phyloP scores from a whole-genome alignment of 2,888 invertebrate species.

The Biston stratarius region DNA sequence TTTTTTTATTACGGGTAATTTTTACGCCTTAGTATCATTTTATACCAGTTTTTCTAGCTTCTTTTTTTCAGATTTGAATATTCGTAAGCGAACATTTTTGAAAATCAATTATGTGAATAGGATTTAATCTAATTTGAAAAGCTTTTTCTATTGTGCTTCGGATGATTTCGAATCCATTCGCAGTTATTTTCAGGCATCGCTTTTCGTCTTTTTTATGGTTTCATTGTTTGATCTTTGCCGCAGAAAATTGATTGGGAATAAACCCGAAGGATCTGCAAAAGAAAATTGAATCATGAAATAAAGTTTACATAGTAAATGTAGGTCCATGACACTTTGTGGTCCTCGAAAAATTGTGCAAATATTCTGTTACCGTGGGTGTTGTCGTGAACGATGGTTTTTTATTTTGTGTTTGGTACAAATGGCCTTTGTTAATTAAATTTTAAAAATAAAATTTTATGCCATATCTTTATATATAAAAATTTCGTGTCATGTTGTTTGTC shows the following conservation, averaged over 20 bases:
- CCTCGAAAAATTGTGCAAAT: conserved; percentile 38
- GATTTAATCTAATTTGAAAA: conserved; percentile 29
- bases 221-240: conserved; percentile 31
- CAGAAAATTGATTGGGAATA: conserved; percentile 34
- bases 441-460: too few relatives aligned
- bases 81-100: conserved; percentile 9
- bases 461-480: too few relatives aligned
- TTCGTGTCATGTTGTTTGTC: too few relatives aligned
- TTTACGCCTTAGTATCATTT: background rate
- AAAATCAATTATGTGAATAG: conserved; percentile 24
- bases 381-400: conserved; percentile 36
- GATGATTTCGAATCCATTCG: conserved; percentile 17
- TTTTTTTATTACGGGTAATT: background rate
- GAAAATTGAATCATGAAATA: conserved; percentile 41
- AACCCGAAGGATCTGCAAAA: conserved; percentile 33
- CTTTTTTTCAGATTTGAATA: background rate
- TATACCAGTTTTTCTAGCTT: background rate
- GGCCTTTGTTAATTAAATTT: too few relatives aligned
- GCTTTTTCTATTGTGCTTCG: conserved; percentile 26
- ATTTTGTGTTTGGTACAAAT: conserved; percentile 32
- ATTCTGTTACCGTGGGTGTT: conserved; percentile 27
- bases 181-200: conserved; percentile 25
- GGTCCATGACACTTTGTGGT: conserved; percentile 29
- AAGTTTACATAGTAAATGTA: conserved; percentile 42
- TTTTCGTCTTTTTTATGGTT: conserved; percentile 20